These are phyloP conservation scores for Microcebus tavaratra DNA, from an alignment of 2,113 vertebrate genomes.

Conservation along the genomic window DNA sequence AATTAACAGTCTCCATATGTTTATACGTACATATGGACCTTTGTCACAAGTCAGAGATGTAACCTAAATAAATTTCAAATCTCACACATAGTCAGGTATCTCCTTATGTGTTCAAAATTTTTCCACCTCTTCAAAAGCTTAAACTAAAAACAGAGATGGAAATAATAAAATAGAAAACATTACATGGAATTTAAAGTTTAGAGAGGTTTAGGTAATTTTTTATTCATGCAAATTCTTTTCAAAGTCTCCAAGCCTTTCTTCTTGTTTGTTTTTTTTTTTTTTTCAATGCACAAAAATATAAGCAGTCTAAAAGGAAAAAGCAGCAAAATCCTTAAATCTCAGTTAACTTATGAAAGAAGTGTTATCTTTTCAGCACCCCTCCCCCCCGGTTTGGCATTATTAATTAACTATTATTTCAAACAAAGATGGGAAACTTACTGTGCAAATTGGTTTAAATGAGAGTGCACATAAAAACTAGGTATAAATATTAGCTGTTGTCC, in stretches of 20 bases:
- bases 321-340: neutral
- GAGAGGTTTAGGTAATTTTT: neutral
- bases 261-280: neutral
- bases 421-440: neutral
- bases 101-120: neutral
- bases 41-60: neutral
- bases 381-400: neutral
- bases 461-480: neutral
- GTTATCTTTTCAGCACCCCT: neutral
- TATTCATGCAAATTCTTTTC: neutral
- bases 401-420: neutral
- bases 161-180: neutral
- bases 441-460: neutral
- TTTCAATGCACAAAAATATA: neutral
- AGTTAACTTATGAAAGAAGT: neutral
- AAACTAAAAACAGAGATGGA: neutral
- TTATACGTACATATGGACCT: neutral
- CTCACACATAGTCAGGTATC: neutral
- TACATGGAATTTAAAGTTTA: neutral
- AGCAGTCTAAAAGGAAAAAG: neutral
- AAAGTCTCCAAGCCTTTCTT: neutral
- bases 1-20: neutral
- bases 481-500: neutral
- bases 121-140: neutral
- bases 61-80: slow-evolving; percentile 1